Percentiles rank a stretch among this genome's conserved stretches.
These are phyloP conservation scores for Sebastes alutus DNA, from an alignment of 2,797 vertebrate species.

Conservation along the genomic window DNA sequence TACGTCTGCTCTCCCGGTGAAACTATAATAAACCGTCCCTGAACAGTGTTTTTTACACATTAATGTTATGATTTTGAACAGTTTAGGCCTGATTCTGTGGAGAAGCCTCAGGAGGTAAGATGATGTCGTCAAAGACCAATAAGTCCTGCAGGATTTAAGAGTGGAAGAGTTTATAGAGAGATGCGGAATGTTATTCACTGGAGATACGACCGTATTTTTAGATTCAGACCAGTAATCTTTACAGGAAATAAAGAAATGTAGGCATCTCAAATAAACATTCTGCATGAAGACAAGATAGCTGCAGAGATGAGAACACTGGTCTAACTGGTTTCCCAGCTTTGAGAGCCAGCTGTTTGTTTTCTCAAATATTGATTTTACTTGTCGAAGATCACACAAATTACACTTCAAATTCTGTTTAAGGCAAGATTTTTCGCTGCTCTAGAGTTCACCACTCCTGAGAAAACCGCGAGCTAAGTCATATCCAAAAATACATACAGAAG, in stretches of 20 bases:
- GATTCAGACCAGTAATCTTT: conserved; percentile 26
- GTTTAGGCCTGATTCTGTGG: not conserved
- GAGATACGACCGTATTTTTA: conserved; percentile 39
- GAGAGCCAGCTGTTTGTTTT: conserved; percentile 27
- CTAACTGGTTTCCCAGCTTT: conserved; percentile 52
- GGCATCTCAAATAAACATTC: conserved; percentile 11
- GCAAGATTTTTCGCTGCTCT: conserved; percentile 41
- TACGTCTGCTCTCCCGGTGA: conserved; percentile 13
- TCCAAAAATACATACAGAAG: conserved; percentile 46
- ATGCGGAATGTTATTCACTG: conserved; percentile 19
- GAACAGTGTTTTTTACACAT: conserved; percentile 9
- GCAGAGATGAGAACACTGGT: conserved; percentile 35
- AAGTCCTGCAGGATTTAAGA: conserved; percentile 19
- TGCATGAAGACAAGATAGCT: conserved; percentile 18
- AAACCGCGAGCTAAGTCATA: conserved; percentile 36
- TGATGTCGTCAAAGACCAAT: conserved; percentile 3
- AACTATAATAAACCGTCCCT: conserved; percentile 7
- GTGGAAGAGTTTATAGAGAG: conserved; percentile 7
- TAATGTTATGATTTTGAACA: conserved; percentile 1
- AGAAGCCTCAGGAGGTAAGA: conserved; percentile 5
- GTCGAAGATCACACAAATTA: conserved; percentile 54
- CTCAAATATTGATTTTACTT: conserved; percentile 57
- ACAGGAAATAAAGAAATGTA: conserved; percentile 45
- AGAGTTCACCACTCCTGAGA: conserved; percentile 41
- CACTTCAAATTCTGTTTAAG: conserved; percentile 47